Evolutionary conservation across 2,888 invertebrate species (phyloP), one percentile per base, ranked within the genome.

Genomic region (Meteorus colon): DNA sequence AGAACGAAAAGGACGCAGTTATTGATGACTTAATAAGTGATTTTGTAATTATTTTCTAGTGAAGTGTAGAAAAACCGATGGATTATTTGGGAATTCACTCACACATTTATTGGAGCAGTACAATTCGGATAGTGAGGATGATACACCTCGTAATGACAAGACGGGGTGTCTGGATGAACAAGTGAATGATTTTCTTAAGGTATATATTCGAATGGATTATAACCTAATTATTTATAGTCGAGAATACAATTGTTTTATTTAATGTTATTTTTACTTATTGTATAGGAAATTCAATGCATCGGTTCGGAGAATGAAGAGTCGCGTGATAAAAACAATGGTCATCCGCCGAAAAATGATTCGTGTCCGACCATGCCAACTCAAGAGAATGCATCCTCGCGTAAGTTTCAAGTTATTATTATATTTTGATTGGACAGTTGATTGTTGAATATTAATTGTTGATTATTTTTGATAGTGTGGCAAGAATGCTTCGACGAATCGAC

Each of bases 401-500:
- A 55, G 55, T 24, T 24, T 41, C 41, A 41, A 41, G 2, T 41
- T 8, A 41, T 41, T 41, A 12, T 12, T 0, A 12, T 12, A 10
- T 41, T 41, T n/a, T n/a, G n/a, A n/a, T n/a, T n/a, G n/a, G n/a
- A 10, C 1, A 12, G 6, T 41, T 41, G 1, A 41, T 41, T 4
- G 4, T 41, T 41, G 8, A 8, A 41, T 6, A 10, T 19, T 55
- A 29, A 63, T 55, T 67, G 19, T 62, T 19, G 69, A 60, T 74
- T 29, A 83, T 84, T 78, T 66, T 74, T 81, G 90, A 75, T 89
- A 92, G 92, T 91, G 84, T 94, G 94, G 94, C 92, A 94, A 90
- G 92, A 93, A 86, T 93, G 93, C 83, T 91, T 90, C 80, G 93
- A 93, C 84, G 91, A 92, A 82, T 89, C 90, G 16, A 91, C 92